Evolutionary conservation across 2,797 vertebrate species (phyloP).

Genomic region (Poeciliopsis presidionis): DNA sequence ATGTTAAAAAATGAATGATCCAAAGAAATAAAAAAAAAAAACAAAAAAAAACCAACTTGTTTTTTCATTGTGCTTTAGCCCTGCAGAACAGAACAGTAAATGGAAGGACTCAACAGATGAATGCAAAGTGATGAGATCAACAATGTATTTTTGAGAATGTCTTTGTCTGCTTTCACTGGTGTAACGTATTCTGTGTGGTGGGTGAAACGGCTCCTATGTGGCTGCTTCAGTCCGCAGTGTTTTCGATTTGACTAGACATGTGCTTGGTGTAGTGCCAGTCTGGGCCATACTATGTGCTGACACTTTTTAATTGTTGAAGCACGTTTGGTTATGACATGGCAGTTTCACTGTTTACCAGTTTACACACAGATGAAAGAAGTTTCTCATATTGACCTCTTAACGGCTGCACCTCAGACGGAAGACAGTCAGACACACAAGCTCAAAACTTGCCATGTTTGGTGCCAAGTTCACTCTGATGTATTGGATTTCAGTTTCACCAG

Average conservation of each 20-base stretch:
- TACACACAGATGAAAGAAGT: conserved; percentile 19
- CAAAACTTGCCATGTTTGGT: neutral
- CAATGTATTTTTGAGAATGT: conserved; percentile 17
- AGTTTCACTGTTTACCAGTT: conserved; percentile 48
- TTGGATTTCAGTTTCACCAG: neutral
- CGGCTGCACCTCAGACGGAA: conserved; percentile 24
- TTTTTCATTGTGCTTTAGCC: neutral
- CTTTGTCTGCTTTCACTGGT: conserved; percentile 41
- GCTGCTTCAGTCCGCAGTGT: conserved; percentile 25
- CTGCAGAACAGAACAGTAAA: neutral
- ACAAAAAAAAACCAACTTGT: conserved; percentile 15
- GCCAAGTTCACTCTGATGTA: neutral
- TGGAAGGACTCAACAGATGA: neutral
- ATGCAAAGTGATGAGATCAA: conserved; percentile 20
- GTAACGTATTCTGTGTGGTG: conserved; percentile 66
- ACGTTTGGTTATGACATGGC: conserved; percentile 51
- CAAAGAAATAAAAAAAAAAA: fast-evolving
- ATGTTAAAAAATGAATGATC: conserved; percentile 26
- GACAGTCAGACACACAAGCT: conserved; percentile 9
- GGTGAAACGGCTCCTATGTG: conserved; percentile 35
- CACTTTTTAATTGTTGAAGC: conserved; percentile 25
- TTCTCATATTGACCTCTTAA: conserved; percentile 23
- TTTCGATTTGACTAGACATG: conserved; percentile 54
- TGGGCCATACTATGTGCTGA: conserved; percentile 2
- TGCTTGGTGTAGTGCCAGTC: conserved; percentile 2